Evolutionary conservation across 1,140 invertebrate species (phyloP), one percentile per base, ranked within the genome.

Genomic region (Contarinia nasturtii): DNA sequence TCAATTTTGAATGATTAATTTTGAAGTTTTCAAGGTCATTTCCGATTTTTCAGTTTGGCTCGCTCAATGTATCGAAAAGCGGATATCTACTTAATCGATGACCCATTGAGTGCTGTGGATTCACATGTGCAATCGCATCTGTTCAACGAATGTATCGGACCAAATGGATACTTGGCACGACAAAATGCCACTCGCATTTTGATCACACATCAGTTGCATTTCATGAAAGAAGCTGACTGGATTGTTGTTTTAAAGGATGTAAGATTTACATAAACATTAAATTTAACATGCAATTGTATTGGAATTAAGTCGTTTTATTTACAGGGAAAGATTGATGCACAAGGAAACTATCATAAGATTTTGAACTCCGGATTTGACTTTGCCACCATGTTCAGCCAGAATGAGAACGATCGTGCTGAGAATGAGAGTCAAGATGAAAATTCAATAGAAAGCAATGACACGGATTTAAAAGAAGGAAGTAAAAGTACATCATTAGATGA

Each of bases 131-230:
- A 77, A 2, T 75, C 77, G 40, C 76, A 80, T 50, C 58, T 83
- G 17, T 82, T 83, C 47, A 73, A 80, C 33, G 71, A 79, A 45
- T 81, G 79, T 49, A 73, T 83, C 54, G 33, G 42, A 12, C 34
- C 27, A 19, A 51, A 63, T 55, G 52, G 63, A 51, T 57, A 73
- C 57, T 52, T 57, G 65, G 49, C 53, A 50, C 7, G 65, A 57
- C 1, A 72, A 66, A 50, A 51, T 21, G 52, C 59, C 51, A 77
- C 78, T 0, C 64, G 79, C 33, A 74, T 89, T 45, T 67, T 89
- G 7, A 81, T 87, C 11, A 89, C 85, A 2, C 84, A 89, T 67
- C 84, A 88, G 58, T 64, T 87, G 21, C 85, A 88, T 54, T 85
- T 79, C 55, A 61, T 90, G 3, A 77, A 79, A 54, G 66, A 74